These are phyloP conservation scores for Alethe castanea DNA, from an alignment of 2,113 vertebrate species.

Conservation along the genomic window DNA sequence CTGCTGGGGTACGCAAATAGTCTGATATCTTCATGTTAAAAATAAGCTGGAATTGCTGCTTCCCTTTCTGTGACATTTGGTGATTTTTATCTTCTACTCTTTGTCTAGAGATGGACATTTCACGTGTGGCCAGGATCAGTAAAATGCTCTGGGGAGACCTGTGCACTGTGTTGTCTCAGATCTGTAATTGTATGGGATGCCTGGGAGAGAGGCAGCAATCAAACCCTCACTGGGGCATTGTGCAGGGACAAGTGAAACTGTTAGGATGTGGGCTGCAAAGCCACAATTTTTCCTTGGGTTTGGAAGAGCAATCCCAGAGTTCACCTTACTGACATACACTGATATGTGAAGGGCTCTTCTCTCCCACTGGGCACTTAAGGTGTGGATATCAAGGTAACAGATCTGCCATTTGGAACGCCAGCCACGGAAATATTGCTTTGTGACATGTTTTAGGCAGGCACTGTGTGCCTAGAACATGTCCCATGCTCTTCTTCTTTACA, in stretches of 20 bases:
- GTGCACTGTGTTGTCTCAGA: not conserved
- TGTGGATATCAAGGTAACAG: not conserved
- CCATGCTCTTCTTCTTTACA: not conserved
- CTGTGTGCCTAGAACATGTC: accelerated
- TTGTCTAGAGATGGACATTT: not conserved
- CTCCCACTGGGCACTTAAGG: not conserved
- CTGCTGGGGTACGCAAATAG: not conserved
- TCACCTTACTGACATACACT: not conserved
- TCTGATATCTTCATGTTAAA: not conserved
- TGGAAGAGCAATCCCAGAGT: not conserved
- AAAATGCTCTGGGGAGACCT: not conserved
- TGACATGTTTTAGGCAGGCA: not conserved
- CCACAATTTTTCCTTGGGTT: not conserved
- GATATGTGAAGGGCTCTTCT: not conserved
- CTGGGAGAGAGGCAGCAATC: not conserved
- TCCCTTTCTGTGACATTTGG: not conserved
- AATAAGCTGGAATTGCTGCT: not conserved
- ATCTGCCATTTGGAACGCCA: not conserved
- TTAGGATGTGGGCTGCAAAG: not conserved
- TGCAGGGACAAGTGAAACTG: not conserved
- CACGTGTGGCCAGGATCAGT: not conserved
- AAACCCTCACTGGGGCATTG: not conserved
- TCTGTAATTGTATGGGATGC: not conserved
- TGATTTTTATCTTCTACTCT: not conserved
- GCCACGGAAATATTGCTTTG: not conserved